Conservation (phyloP, 2,888 invertebrate genomes). For the Phragmatobia fuliginosa region DNA sequence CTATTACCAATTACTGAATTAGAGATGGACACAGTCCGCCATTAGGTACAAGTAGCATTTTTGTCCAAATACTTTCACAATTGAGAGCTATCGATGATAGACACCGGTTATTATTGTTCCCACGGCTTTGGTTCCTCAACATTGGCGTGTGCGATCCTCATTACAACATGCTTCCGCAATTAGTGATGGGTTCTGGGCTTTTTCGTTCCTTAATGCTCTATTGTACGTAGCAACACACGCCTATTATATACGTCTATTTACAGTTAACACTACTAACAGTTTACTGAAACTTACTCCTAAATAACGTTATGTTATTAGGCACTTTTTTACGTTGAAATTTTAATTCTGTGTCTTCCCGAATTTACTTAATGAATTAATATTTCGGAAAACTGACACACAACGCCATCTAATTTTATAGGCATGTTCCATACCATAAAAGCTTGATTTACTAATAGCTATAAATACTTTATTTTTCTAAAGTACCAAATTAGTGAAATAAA, state of each 20-base stretch:
- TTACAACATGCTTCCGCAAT: constrained; percentile 80
- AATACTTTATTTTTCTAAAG: too few species aligned
- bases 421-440: too few species aligned
- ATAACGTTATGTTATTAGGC: too few species aligned
- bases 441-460: too few species aligned
- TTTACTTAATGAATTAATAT: too few species aligned
- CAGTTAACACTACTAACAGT: neutral
- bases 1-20: constrained; percentile 44
- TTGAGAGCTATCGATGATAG: constrained; percentile 49
- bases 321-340: too few species aligned
- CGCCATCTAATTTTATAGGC: too few species aligned
- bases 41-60: constrained; percentile 45
- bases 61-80: constrained; percentile 52
- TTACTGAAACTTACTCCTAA: neutral
- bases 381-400: too few species aligned
- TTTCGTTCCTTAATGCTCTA: constrained; percentile 55
- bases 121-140: constrained; percentile 56
- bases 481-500: too few species aligned
- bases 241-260: constrained; percentile 21
- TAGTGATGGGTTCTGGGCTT: constrained; percentile 71
- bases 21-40: constrained; percentile 35
- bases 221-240: constrained; percentile 41
- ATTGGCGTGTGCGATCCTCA: constrained; percentile 79
- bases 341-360: too few species aligned
- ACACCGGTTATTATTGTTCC: constrained; percentile 54